Base-by-base conservation (phyloP, 1,140 invertebrate genomes). In the Stegodyphus dumicola region DNA sequence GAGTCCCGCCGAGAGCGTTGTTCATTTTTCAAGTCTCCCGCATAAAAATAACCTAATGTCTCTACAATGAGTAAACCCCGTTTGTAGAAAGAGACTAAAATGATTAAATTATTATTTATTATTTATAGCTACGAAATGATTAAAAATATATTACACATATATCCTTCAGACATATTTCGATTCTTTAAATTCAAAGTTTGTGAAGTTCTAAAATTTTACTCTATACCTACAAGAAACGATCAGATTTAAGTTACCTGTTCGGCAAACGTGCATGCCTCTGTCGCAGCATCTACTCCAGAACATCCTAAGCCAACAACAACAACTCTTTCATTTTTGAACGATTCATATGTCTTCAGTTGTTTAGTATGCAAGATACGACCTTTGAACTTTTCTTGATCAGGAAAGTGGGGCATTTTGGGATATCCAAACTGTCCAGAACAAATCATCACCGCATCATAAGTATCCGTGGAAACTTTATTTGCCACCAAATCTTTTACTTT, bases 221-320 rank as follows among this genome's bases (percentile, higher is more conserved):
- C 33, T 33, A 3, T 33, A 33, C 33, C 33, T 33, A 33, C 3
- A 33, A 33, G 33, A 33, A n/a, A 33, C 33, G 33, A 33, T 33
- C 3, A 33, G 33, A 60, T 10, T 60, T 60, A 60, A 60, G 9
- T 60, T 78, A 88, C 87, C 73, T 87, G 65, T 77, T 86, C 56
- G 0, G 87, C 83, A 75, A 87, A 65, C 49, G 74, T 73, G 13
- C 86, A 77, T 11, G 87, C 81, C 78, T 88, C 88, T 13, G 87
- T 86, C 9, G 87, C 85, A 6, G 85, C 80, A 52, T 88, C 88
- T 11, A 79, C 87, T 77, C 77, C 88, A 17, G 87, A 88, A 81
- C 90, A 89, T 89, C 91, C 91, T 33, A 88, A 66, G 10, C 88
- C 88, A 9, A 91, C 87, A n/a, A 91, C 88, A 0, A 91, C 86